Base-by-base conservation (phyloP, 2,113 vertebrate species). In the Notarius lentiginosus region DNA sequence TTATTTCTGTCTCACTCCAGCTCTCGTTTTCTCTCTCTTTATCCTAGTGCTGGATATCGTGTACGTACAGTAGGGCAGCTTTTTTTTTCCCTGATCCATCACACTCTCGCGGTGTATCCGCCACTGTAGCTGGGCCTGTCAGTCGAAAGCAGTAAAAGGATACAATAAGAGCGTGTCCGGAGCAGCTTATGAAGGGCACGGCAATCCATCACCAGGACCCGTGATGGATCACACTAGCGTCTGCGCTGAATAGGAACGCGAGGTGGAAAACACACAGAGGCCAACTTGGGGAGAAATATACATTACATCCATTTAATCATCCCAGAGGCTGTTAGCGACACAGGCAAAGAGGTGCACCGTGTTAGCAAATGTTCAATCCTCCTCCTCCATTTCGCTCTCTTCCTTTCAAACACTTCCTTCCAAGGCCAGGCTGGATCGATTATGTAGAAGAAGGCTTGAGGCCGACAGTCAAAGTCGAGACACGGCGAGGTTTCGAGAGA, bases 231-330 rank as follows among this genome's bases (percentile, higher is more conserved):
- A 87, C 77, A 72, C 87, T 81, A 81, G 91, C 91, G 92, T 93
- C 91, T 90, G 88, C 88, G 87, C 94, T 94, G 94, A 95, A 95
- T 94, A 94, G 92, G 92, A 92, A 94, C 79, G 91, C 90, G 91
- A 93, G 91, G 91, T 90, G 88, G 34, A 85, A 94, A 95, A 94
- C 90, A 94, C 91, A 93, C 90, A 88, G 91, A 93, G 89, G 90
- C 93, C 93, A 93, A 93, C 94, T 90, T 61, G 80, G 84, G 90
- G 82, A 93, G 85, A 90, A 93, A 94, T 94, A 94, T 94, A 94
- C 93, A 93, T 95, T 95, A 93, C 93, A 94, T 92, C 93, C 93
- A 92, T 95, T 94, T 94, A 95, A 95, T 94, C 92, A 94, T 93
- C 89, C 41, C 61, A 66, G 84, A 82, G 88, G 66, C 81, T 93